Evolutionary conservation across 2,888 invertebrate species (phyloP), one percentile per base, ranked within the genome.

Genomic region (Schrankia costaestrigalis): DNA sequence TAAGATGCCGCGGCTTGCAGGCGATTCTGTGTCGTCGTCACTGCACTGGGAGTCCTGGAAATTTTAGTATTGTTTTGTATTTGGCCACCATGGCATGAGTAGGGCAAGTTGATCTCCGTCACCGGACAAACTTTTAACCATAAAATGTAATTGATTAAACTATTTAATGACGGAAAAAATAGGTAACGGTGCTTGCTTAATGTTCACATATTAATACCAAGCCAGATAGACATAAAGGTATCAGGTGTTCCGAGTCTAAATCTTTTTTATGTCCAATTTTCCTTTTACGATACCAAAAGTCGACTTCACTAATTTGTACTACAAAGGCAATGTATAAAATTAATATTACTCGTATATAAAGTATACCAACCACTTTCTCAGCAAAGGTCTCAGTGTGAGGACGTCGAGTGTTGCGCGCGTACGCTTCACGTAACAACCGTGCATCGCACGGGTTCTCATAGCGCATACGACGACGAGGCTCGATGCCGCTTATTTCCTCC

Each of bases 1-100:
- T 32, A 96, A 78, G 56, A 94, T 93, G 24, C 93, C 93, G 41
- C 93, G 91, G 35, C 93, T 93, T 1, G 79, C 75, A 1, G 88
- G 86, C 0, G 86, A 83, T 41, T 88, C 88, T 0, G 88, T 87
- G 21, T 88, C 89, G 28, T 89, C 88, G 35, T 88, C 88, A 31
- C 87, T 88, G 52, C 84, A 85, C 41, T 88, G 87, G 1, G 88
- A 89, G 42, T 89, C 88, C 89, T 88, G 59, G 0, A 19, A 64
- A 53, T 33, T 12, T 34, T 14, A 6, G 23, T 11, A 11, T 11
- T 7, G 17, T 17, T 17, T 7, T 17, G 17, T 17, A 17, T 17
- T 17, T n/a, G n/a, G n/a, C n/a, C n/a, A n/a, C n/a, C n/a, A n/a
- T n/a, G n/a, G n/a, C n/a, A n/a, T n/a, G n/a, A n/a, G n/a, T n/a